Conservation (phyloP, 2,888 invertebrate genomes). For the Volucella zonaria region DNA sequence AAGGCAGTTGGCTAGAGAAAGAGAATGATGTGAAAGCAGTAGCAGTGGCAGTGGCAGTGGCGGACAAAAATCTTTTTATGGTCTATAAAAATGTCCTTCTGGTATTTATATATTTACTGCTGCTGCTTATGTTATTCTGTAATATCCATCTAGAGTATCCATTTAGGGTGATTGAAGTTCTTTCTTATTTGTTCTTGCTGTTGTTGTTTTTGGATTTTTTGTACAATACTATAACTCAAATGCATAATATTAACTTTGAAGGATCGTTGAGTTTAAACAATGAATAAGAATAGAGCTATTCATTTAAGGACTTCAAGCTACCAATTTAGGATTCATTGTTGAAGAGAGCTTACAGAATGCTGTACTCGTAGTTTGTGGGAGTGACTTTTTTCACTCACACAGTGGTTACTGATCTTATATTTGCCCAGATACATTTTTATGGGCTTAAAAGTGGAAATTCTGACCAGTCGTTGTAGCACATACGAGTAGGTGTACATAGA, state of each 20-base stretch:
- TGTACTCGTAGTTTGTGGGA: no score
- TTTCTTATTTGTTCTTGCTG: no score
- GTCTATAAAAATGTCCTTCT: slow-evolving; percentile 65
- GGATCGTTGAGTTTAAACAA: slow-evolving; percentile 37
- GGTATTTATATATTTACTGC: slow-evolving; percentile 60
- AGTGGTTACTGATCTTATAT: no score
- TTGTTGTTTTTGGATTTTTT: not conserved
- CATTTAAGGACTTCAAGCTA: slow-evolving; percentile 22
- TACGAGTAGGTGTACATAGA: no score
- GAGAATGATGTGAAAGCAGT: not conserved
- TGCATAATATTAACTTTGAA: slow-evolving; percentile 34
- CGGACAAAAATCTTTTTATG: slow-evolving; percentile 61
- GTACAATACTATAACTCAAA: slow-evolving; percentile 14
- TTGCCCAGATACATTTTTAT: no score
- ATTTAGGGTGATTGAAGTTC: slow-evolving; percentile 54
- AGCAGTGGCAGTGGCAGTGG: slow-evolving; percentile 25
- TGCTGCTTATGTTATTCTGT: slow-evolving; percentile 40
- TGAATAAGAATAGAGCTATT: slow-evolving; percentile 13
- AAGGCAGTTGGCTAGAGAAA: slow-evolving; percentile 5
- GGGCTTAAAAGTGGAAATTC: no score
- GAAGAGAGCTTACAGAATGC: not conserved
- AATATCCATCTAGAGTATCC: slow-evolving; percentile 48
- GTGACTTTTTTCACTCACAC: no score
- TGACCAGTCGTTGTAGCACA: no score
- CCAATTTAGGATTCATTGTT: slow-evolving; percentile 11